Evolutionary conservation across 2,888 invertebrate species (phyloP), one percentile per base, ranked within the genome.

Genomic region (Agrochola lota): DNA sequence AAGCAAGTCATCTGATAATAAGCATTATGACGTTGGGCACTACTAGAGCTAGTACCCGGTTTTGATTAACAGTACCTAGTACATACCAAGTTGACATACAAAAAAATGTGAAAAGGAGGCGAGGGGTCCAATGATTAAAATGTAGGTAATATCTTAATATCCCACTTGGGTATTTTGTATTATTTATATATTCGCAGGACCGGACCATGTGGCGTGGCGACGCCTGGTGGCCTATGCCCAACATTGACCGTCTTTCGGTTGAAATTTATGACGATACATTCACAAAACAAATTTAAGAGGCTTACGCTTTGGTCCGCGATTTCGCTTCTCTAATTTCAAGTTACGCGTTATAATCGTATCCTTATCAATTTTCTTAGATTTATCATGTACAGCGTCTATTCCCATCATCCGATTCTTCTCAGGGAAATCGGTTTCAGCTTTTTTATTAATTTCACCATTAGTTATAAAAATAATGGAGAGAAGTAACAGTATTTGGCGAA

Each of bases 311-410:
- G 88, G 90, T 0, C 81, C 88, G 5, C 88, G 90, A 80, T 77
- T 88, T 46, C 91, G 92, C 77, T 90, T 92, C 26, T 93, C 93
- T 46, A 94, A 72, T 76, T 94, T 95, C 76, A 94, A 88, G 82
- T 95, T 95, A 5, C 92, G 91, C 0, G 94, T 93, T 35, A 96
- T 94, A 46, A 95, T 90, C 0, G 95, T 95, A 73, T 96, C 92
- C 84, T 95, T 96, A 71, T 95, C 92, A 20, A 96, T 94, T 81
- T 92, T 93, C 0, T 89, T 57, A 20, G 55, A 75, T n/a, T 64
- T 75, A 64, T 93, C 90, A 66, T 94, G 94, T 2, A 92, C 74
- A 0, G 95, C 90, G 4, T 96, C 93, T 0, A 95, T 85, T 4
- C 95, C 95, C 30, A 95, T 78, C 91, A 95, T 90, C 7, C 89